phyloP scores from a whole-genome alignment of 2,113 vertebrate species.

The Apus apus region DNA sequence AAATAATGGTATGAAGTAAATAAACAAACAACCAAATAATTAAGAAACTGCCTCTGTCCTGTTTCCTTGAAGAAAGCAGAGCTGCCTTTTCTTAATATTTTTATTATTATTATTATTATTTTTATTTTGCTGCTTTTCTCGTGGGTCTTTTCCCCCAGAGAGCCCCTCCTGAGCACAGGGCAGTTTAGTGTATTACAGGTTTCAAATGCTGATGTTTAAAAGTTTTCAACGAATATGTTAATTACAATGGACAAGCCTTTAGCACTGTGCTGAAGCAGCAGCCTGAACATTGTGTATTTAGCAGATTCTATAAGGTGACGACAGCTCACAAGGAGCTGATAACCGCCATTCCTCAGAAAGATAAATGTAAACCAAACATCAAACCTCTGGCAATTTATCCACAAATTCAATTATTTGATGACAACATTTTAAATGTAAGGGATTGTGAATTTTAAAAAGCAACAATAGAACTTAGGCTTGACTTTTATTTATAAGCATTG shows the following conservation, averaged over 20 bases:
- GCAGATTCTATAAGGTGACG: conserved; percentile 14
- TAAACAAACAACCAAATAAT: neutral
- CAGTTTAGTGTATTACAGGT: neutral
- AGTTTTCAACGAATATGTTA: neutral
- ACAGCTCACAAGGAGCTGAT: conserved; percentile 52
- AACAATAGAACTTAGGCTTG: neutral
- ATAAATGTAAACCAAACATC: conserved; percentile 53
- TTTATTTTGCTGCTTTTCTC: neutral
- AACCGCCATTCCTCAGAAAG: conserved; percentile 45
- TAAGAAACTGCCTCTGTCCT: neutral
- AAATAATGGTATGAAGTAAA: neutral
- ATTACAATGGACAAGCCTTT: neutral
- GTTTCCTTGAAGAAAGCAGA: neutral
- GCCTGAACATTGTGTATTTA: neutral
- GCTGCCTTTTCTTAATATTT: neutral
- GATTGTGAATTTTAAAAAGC: neutral
- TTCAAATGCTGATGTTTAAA: neutral
- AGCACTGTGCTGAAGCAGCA: conserved; percentile 13
- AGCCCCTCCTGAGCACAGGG: neutral
- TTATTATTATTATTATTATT: neutral
- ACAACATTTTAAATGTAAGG: neutral
- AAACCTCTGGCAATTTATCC: conserved; percentile 31
- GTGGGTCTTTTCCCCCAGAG: neutral
- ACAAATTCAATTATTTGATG: neutral
- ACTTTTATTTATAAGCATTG: neutral